These are phyloP conservation scores for Peromyscus polionotus DNA, from an alignment of 2,113 vertebrate genomes.

Conservation along the genomic window DNA sequence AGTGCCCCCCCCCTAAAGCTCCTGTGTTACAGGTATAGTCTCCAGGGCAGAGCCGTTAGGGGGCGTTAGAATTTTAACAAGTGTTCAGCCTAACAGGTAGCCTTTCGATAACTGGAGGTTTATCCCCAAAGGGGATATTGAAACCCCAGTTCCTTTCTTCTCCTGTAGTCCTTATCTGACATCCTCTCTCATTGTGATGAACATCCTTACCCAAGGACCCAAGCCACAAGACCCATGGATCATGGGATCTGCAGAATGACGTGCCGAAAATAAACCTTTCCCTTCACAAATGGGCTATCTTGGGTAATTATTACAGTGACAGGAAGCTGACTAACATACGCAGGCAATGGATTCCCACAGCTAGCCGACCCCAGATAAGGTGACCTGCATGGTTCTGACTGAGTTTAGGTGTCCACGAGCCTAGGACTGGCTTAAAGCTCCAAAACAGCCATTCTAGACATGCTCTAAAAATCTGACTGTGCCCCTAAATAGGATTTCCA, in stretches of 20 bases:
- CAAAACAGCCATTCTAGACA: neutral
- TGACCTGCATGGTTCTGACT: neutral
- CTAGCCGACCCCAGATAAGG: neutral
- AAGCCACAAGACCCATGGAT: neutral
- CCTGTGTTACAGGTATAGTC: neutral
- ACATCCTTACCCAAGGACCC: neutral
- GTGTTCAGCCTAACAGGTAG: neutral
- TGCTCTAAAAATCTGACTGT: neutral
- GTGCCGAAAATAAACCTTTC: neutral
- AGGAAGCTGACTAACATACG: neutral
- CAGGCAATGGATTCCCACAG: neutral
- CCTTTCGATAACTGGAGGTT: neutral
- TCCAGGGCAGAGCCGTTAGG: neutral
- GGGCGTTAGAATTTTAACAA: neutral
- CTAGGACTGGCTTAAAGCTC: conserved; percentile 42
- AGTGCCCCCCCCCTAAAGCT: neutral
- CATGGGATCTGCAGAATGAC: neutral
- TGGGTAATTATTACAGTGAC: neutral
- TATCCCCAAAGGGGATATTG: neutral
- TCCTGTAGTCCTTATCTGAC: neutral
- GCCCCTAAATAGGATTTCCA: conserved; percentile 23
- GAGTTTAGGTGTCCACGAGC: neutral
- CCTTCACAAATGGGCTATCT: neutral
- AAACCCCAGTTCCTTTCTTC: neutral
- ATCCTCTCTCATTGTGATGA: neutral